A percentile compares a stretch with the other conserved stretches of the same genome.
These are phyloP conservation scores for Trichonephila clavata DNA, from an alignment of 1,140 invertebrate genomes.

Conservation along the genomic window DNA sequence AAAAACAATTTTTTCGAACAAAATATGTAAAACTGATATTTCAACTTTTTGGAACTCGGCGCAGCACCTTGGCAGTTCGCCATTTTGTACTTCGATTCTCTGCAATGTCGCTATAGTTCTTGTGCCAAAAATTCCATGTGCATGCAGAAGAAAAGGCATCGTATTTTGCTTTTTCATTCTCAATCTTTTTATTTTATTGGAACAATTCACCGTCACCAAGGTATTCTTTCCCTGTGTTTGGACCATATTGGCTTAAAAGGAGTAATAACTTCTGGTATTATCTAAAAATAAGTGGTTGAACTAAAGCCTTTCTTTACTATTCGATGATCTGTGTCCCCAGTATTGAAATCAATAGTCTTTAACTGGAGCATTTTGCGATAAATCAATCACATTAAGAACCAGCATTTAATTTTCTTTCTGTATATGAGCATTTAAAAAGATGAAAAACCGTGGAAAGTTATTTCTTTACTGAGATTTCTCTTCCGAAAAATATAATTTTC, in stretches of 20 bases:
- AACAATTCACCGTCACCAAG: constrained; percentile 9
- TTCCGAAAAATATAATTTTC: no score
- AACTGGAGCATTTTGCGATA: not conserved
- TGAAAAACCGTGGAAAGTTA: no score
- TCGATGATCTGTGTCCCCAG: not conserved
- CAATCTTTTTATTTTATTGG: not conserved
- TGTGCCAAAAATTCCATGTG: not conserved
- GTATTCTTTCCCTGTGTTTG: not conserved
- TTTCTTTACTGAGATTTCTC: no score
- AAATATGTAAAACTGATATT: constrained; percentile 21
- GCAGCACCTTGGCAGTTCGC: constrained; percentile 22
- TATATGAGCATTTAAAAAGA: no score
- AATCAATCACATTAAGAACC: no score
- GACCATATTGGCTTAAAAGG: constrained; percentile 4
- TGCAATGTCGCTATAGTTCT: constrained; percentile 40
- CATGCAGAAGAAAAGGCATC: not conserved
- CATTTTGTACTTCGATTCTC: constrained; percentile 26
- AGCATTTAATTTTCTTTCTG: no score
- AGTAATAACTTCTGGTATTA: not conserved
- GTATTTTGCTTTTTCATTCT: not conserved
- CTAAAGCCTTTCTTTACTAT: not conserved
- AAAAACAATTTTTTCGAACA: not conserved
- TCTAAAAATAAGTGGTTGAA: not conserved
- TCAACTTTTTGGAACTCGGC: constrained; percentile 19
- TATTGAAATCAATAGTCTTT: not conserved